Conservation (phyloP, 2,113 vertebrate species). For the Ibidorhyncha struthersii region DNA sequence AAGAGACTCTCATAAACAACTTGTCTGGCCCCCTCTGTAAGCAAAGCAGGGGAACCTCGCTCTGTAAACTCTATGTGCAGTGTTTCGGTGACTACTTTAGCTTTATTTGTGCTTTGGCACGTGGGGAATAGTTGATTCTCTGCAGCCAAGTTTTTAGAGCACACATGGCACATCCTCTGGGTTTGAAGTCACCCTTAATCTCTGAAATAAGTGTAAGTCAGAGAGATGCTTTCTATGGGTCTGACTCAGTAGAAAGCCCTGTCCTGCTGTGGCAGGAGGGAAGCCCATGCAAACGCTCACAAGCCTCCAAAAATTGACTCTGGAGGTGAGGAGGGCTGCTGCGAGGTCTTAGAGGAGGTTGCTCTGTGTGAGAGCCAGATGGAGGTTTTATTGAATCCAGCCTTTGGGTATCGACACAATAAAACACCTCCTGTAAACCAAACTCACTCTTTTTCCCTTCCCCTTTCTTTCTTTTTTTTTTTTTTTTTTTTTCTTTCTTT, state of each 20-base stretch:
- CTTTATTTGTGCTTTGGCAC: background rate
- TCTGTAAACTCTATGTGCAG: fast-evolving
- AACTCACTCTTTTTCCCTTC: background rate
- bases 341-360: background rate
- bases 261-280: background rate
- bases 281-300: background rate
- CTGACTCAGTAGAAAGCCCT: background rate
- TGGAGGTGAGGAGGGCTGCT: conserved; percentile 6
- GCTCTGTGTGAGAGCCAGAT: conserved; percentile 23
- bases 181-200: background rate
- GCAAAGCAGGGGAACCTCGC: fast-evolving
- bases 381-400: conserved; percentile 59
- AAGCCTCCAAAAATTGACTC: background rate
- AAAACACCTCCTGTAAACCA: conserved; percentile 60
- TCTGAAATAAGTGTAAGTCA: background rate
- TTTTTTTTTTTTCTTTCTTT: fast-evolving
- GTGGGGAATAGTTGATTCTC: background rate
- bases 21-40: background rate
- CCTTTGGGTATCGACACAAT: conserved; percentile 34
- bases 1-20: background rate
- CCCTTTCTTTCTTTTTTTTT: background rate
- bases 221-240: background rate
- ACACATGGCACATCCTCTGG: background rate
- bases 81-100: background rate
- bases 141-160: background rate